A percentile compares a stretch with the other conserved stretches of the same genome.
These are phyloP conservation scores for Euthynnus affinis DNA, from an alignment of 2,797 vertebrate genomes.

Conservation along the genomic window DNA sequence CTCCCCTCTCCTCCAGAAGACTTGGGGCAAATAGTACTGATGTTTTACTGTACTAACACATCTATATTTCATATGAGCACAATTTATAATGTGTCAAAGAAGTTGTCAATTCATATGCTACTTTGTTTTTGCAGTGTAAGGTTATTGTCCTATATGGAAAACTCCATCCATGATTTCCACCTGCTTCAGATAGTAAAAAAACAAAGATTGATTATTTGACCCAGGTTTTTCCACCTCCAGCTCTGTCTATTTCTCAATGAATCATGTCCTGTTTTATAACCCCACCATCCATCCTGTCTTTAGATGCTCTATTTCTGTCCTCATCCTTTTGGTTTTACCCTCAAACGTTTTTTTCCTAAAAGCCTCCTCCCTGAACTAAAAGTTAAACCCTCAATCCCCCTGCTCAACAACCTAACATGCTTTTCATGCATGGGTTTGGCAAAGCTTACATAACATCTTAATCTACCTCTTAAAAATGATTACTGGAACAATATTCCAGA, in stretches of 20 bases:
- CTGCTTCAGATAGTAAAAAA: background rate
- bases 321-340: slow-evolving; percentile 21
- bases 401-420: slow-evolving; percentile 40
- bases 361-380: slow-evolving; percentile 73
- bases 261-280: slow-evolving; percentile 21
- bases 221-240: slow-evolving; percentile 33
- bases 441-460: slow-evolving; percentile 17
- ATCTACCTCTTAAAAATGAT: slow-evolving; percentile 25
- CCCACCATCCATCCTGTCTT: slow-evolving; percentile 3
- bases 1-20: slow-evolving; percentile 31
- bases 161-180: background rate
- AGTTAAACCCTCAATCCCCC: background rate
- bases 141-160: background rate
- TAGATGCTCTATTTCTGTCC: slow-evolving; percentile 2
- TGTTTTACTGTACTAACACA: too few species aligned
- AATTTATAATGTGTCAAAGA: background rate
- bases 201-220: slow-evolving; percentile 49
- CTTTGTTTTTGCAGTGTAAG: background rate
- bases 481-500: slow-evolving; percentile 40
- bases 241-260: slow-evolving; percentile 31
- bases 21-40: slow-evolving; percentile 59
- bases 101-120: background rate
- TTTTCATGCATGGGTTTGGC: slow-evolving; percentile 44
- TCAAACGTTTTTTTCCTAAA: slow-evolving; percentile 30
- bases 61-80: background rate